phyloP scores from a whole-genome alignment of 2,888 invertebrate genomes.

The Rotaria socialis region DNA sequence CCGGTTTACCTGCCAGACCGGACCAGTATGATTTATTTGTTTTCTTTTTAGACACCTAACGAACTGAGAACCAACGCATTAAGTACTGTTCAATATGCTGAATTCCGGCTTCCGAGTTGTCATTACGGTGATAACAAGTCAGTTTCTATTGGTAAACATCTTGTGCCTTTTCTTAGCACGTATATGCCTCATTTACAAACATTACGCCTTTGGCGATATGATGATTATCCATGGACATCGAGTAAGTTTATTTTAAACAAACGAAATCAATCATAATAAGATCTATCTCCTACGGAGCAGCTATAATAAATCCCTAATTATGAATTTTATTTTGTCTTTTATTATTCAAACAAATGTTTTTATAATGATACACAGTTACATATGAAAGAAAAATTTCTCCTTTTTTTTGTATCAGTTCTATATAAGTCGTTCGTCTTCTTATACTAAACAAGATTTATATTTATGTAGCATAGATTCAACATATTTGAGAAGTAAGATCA shows the following conservation, averaged over 20 bases:
- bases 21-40: background rate
- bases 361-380: too few relatives aligned
- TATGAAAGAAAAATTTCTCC: too few relatives aligned
- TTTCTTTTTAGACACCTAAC: background rate
- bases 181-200: slow-evolving; percentile 3
- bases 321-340: too few relatives aligned
- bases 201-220: background rate
- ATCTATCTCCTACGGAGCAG: too few relatives aligned
- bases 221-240: background rate
- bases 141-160: background rate
- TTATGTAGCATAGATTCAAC: too few relatives aligned
- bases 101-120: background rate
- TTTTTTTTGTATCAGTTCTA: too few relatives aligned
- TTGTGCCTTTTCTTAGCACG: background rate
- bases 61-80: background rate
- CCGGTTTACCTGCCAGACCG: too few relatives aligned
- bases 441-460: too few relatives aligned
- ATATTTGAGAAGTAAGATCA: background rate
- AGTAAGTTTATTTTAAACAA: background rate
- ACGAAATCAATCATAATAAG: too few relatives aligned
- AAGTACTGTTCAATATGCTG: background rate
- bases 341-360: too few relatives aligned
- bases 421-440: too few relatives aligned
- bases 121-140: background rate
- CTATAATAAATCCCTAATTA: too few relatives aligned